Evolutionary conservation across 2,797 vertebrate species (phyloP).

Genomic region (Cirrhinus molitorella): DNA sequence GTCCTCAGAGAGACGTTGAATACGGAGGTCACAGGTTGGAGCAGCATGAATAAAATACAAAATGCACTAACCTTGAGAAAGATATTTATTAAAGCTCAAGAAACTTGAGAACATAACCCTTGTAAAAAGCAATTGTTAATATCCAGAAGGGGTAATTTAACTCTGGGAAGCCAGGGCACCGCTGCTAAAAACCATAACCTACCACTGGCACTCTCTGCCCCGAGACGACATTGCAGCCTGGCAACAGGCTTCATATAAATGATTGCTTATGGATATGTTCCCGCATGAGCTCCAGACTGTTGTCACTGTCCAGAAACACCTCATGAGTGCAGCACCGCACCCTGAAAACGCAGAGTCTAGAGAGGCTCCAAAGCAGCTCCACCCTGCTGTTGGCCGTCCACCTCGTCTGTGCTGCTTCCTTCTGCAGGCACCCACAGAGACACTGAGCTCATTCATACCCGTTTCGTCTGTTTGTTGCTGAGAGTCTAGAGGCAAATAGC

Average conservation of each 20-base stretch:
- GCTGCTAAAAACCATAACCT: constrained; percentile 22
- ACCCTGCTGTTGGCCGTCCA: constrained; percentile 61
- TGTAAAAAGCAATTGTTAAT: constrained; percentile 1
- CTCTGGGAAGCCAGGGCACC: background rate
- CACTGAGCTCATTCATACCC: constrained; percentile 58
- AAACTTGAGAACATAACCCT: constrained; percentile 24
- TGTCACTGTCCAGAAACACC: constrained; percentile 76
- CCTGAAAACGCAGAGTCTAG: constrained; percentile 46
- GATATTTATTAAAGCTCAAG: constrained; percentile 26
- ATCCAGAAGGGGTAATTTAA: constrained; percentile 30
- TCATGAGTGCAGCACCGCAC: constrained; percentile 71
- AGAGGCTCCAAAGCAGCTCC: constrained; percentile 43
- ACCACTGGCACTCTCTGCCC: constrained; percentile 26
- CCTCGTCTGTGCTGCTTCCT: constrained; percentile 62
- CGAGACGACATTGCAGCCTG: constrained; percentile 49
- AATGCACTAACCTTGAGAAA: constrained; percentile 35
- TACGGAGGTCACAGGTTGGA: constrained; percentile 23
- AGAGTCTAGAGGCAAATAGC: constrained; percentile 28
- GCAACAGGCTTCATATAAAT: constrained; percentile 43
- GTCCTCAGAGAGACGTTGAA: constrained; percentile 30
- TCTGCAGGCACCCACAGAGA: constrained; percentile 54
- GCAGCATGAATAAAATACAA: constrained; percentile 28
- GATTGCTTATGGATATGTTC: constrained; percentile 55
- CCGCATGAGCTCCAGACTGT: constrained; percentile 67
- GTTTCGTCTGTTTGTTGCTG: constrained; percentile 43